phyloP scores from a whole-genome alignment of 2,797 vertebrate genomes.

The Silurus lanzhouensis region DNA sequence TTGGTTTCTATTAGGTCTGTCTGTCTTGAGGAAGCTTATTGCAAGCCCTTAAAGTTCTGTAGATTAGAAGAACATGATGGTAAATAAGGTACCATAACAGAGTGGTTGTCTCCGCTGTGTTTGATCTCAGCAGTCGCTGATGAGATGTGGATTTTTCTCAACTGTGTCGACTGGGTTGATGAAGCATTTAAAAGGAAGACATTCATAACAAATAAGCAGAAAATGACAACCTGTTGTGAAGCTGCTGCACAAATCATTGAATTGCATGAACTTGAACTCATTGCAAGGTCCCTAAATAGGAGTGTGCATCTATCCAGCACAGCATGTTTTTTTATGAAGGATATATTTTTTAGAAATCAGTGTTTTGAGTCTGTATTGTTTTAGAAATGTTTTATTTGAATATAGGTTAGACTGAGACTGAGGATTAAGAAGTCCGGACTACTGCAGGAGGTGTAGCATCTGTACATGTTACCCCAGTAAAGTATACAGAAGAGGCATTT shows the following conservation, averaged over 20 bases:
- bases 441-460: too few species aligned
- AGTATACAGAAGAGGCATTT: too few species aligned
- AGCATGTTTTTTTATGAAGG: not conserved
- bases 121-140: conserved; percentile 6
- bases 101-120: conserved; percentile 7
- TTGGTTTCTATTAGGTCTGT: conserved; percentile 13
- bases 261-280: conserved; percentile 2
- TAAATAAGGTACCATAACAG: conserved; percentile 25
- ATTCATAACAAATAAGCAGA: conserved; percentile 8
- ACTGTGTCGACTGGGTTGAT: not conserved
- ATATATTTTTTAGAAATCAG: not conserved
- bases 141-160: conserved; percentile 2
- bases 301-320: not conserved
- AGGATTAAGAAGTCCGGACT: too few species aligned
- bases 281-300: not conserved
- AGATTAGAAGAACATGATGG: not conserved
- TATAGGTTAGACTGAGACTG: not conserved
- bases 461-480: too few species aligned
- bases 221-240: conserved; percentile 15
- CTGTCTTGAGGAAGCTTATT: conserved; percentile 24
- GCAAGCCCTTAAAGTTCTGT: conserved; percentile 20
- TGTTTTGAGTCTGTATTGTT: not conserved
- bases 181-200: conserved; percentile 9
- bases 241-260: not conserved
- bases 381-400: not conserved